Percentiles rank a stretch among this genome's conserved stretches.
Conservation (phyloP, 2,888 invertebrate species). For the Mesorhabditis spiculigera region DNA sequence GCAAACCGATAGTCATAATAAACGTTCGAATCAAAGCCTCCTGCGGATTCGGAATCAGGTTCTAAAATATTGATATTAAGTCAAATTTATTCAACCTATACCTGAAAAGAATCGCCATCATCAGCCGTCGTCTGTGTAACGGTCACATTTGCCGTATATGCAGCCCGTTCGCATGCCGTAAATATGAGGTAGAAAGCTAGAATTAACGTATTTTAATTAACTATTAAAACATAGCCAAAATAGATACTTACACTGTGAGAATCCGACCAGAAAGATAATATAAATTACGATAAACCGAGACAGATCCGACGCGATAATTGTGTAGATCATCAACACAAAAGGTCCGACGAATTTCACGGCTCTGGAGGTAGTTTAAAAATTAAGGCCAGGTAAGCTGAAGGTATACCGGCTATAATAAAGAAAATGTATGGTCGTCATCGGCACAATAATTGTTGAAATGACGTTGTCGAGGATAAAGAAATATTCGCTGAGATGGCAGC, state of each 20-base stretch:
- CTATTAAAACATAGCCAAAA: background rate
- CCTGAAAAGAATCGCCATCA: slow-evolving; percentile 4
- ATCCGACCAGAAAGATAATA: slow-evolving; percentile 91
- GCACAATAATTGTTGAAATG: slow-evolving; percentile 32
- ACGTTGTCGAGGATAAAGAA: slow-evolving; percentile 37
- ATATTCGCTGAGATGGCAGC: slow-evolving; percentile 13
- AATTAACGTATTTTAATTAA: slow-evolving; percentile 9
- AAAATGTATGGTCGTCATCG: slow-evolving; percentile 35
- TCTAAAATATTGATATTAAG: slow-evolving; percentile 16
- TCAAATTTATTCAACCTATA: background rate
- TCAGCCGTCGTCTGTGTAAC: background rate
- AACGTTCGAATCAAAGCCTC: slow-evolving; percentile 78
- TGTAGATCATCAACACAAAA: slow-evolving; percentile 97
- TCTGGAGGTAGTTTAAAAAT: slow-evolving; percentile 17
- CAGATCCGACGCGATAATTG: slow-evolving; percentile 72
- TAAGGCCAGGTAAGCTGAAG: background rate
- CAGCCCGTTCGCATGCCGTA: slow-evolving; percentile 67
- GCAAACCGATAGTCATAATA: slow-evolving; percentile 93
- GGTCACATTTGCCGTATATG: background rate
- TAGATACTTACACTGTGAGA: slow-evolving; percentile 73
- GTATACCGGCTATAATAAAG: slow-evolving; percentile 32
- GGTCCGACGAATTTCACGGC: slow-evolving; percentile 75
- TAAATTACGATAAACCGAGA: slow-evolving; percentile 89
- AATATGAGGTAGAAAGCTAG: slow-evolving; percentile 79
- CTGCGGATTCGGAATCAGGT: slow-evolving; percentile 29